Evolutionary conservation across 2,113 vertebrate genomes (phyloP).

Genomic region (Gnathonemus echidnorhynchus): DNA sequence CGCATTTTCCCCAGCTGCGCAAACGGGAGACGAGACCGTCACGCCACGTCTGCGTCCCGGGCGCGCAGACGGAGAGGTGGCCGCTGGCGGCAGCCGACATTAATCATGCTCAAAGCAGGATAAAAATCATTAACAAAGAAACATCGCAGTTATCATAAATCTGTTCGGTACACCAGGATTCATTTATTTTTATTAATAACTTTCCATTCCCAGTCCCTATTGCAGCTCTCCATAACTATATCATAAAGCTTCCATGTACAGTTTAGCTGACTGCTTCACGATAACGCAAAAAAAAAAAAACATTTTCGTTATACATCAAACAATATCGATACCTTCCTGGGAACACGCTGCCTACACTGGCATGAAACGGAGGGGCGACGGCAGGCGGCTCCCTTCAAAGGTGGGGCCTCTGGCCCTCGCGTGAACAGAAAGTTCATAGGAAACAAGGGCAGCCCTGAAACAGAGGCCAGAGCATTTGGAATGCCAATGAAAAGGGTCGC

Average conservation of each 20-base stretch:
- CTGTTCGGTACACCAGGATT: background rate
- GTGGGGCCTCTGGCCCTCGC: background rate
- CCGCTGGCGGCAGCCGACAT: background rate
- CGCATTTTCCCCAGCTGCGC: slow-evolving; percentile 93
- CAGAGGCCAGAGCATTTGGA: slow-evolving; percentile 5
- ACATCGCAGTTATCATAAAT: background rate
- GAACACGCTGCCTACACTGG: background rate
- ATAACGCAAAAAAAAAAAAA: background rate
- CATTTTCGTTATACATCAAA: background rate
- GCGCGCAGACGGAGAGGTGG: slow-evolving; percentile 1
- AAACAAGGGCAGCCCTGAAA: background rate
- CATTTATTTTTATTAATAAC: background rate
- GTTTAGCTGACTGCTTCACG: background rate
- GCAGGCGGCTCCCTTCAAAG: background rate
- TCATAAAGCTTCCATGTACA: slow-evolving; percentile 18
- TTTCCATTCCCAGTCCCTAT: background rate
- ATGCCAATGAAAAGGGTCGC: slow-evolving; percentile 14
- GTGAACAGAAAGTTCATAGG: background rate
- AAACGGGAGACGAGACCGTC: background rate
- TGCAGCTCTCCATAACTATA: background rate
- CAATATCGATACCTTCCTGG: background rate
- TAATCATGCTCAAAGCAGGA: background rate
- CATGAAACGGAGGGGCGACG: background rate
- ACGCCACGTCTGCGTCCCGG: background rate
- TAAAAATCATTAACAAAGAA: background rate